Evolutionary conservation across 2,113 vertebrate species (phyloP).

Genomic region (Amphiprion percula): DNA sequence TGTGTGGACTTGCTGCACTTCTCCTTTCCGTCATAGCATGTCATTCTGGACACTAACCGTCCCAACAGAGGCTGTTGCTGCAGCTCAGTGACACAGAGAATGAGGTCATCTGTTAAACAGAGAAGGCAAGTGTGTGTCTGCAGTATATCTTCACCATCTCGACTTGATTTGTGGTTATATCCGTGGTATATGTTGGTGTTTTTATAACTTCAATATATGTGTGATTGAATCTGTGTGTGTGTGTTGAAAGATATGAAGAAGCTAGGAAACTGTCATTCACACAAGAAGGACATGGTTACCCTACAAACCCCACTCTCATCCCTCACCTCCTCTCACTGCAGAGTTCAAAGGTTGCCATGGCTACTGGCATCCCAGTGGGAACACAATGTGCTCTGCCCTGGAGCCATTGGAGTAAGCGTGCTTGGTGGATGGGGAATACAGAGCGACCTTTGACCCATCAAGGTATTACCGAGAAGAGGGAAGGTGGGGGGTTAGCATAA

Average conservation of each 20-base stretch:
- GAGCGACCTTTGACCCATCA: slow-evolving; percentile 70
- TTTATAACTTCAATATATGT: slow-evolving; percentile 10
- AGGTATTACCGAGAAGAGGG: slow-evolving; percentile 50
- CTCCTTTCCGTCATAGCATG: slow-evolving; percentile 62
- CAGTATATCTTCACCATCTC: slow-evolving; percentile 14
- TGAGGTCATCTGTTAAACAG: slow-evolving; percentile 76
- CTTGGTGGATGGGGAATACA: slow-evolving; percentile 49
- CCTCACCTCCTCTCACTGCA: slow-evolving; percentile 51
- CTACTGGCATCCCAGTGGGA: slow-evolving; percentile 62
- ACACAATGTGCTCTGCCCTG: slow-evolving; percentile 53
- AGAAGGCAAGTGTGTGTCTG: slow-evolving; percentile 27
- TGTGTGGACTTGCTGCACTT: slow-evolving; percentile 22
- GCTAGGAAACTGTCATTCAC: slow-evolving; percentile 58
- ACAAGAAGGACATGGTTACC: slow-evolving; percentile 26
- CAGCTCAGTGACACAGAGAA: slow-evolving; percentile 56
- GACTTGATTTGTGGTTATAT: background rate
- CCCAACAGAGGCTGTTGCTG: slow-evolving; percentile 57
- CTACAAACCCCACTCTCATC: slow-evolving; percentile 51
- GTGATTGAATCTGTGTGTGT: slow-evolving; percentile 19
- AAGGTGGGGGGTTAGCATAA: background rate
- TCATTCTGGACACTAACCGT: slow-evolving; percentile 68
- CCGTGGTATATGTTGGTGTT: slow-evolving; percentile 1
- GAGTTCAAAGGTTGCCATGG: slow-evolving; percentile 77
- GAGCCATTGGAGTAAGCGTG: slow-evolving; percentile 42
- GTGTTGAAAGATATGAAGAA: background rate